These are phyloP conservation scores for Dascillus cervinus DNA, from an alignment of 2,888 invertebrate species.

Conservation along the genomic window DNA sequence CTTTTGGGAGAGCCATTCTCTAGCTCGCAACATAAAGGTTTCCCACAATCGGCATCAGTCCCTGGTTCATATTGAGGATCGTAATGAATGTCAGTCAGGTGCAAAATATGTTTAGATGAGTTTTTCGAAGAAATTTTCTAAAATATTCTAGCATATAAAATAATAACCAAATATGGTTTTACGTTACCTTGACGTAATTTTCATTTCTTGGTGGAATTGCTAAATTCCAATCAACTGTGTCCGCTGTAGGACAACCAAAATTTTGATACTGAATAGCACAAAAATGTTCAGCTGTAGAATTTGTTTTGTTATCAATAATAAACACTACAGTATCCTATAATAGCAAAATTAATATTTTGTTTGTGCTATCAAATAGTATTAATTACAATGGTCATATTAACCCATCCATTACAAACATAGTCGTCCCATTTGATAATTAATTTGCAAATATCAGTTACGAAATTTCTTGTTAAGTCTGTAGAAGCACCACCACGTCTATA, in stretches of 20 bases:
- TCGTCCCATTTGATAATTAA: constrained; percentile 19
- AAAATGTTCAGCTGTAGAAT: constrained; percentile 47
- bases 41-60: constrained; percentile 61
- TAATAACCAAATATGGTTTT: no score
- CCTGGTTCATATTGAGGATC: constrained; percentile 65
- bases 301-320: constrained; percentile 50
- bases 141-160: no score
- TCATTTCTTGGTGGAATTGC: no score
- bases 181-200: no score
- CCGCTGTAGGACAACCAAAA: constrained; percentile 31
- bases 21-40: constrained; percentile 69
- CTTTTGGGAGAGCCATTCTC: constrained; percentile 44
- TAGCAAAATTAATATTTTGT: constrained; percentile 5
- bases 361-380: background rate
- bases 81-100: constrained; percentile 72
- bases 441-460: constrained; percentile 21
- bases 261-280: constrained; percentile 51
- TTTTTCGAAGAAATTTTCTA: no score
- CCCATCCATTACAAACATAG: constrained; percentile 1
- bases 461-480: no score
- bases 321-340: constrained; percentile 53
- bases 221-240: constrained; percentile 29
- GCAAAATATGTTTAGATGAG: constrained; percentile 49
- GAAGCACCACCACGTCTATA: no score
- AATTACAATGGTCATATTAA: no score